Conservation (phyloP, 1,140 invertebrate species). For the Notospermus geniculatus region DNA sequence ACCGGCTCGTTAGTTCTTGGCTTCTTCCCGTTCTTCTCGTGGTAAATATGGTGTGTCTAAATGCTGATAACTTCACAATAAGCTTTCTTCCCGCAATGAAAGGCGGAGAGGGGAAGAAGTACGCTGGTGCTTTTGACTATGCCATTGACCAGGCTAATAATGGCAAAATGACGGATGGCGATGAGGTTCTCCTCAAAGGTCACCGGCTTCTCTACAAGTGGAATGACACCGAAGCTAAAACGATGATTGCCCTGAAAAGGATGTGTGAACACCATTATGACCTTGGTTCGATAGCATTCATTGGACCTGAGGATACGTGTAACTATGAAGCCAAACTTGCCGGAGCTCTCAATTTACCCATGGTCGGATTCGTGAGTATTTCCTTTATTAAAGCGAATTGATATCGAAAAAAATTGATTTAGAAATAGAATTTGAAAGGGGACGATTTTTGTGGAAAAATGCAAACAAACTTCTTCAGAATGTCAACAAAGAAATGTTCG, state of each 20-base stretch:
- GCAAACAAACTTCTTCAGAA: no score
- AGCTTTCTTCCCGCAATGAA: no score
- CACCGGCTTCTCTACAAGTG: slow-evolving; percentile 74
- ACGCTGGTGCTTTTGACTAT: slow-evolving; percentile 79
- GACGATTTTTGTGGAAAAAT: background rate
- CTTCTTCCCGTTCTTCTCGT: no score
- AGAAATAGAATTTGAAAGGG: no score
- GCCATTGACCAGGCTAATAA: slow-evolving; percentile 78
- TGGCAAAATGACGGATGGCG: slow-evolving; percentile 60
- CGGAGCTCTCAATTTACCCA: slow-evolving; percentile 87
- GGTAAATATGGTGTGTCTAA: no score
- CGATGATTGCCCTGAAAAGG: slow-evolving; percentile 59
- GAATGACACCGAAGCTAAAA: slow-evolving; percentile 86
- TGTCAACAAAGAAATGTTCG: background rate
- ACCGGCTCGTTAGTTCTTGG: no score
- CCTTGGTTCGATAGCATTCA: slow-evolving; percentile 82
- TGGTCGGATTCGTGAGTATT: slow-evolving; percentile 92
- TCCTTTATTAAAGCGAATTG: no score
- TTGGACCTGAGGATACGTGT: slow-evolving; percentile 91
- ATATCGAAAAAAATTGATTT: no score
- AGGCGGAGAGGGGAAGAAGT: slow-evolving; percentile 24
- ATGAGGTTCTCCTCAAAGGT: slow-evolving; percentile 66
- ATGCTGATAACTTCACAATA: no score
- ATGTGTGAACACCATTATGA: slow-evolving; percentile 47
- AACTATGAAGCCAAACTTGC: slow-evolving; percentile 88